Evolutionary conservation across 2,797 vertebrate genomes (phyloP).

Genomic region (Pogonophryne albipinna): DNA sequence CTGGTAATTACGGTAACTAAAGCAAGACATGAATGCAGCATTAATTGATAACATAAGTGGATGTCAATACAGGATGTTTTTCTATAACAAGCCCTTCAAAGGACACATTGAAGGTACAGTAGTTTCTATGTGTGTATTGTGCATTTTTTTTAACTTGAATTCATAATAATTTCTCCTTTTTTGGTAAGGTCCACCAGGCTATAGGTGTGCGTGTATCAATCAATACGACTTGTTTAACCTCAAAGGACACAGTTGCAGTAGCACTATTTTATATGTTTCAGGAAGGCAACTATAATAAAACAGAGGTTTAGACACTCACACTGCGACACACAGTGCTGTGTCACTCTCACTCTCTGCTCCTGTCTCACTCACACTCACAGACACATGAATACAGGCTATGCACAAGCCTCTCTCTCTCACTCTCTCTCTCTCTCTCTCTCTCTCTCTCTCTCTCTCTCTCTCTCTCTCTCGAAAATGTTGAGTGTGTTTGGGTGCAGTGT

Average conservation of each 20-base stretch:
- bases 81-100: background rate
- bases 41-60: background rate
- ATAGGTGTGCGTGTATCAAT: constrained; percentile 23
- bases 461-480: constrained; percentile 54
- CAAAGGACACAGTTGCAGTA: constrained; percentile 59
- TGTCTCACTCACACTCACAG: constrained; percentile 58
- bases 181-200: background rate
- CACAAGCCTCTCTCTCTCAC: constrained; percentile 15
- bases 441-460: too few species aligned
- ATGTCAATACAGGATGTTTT: background rate
- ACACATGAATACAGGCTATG: constrained; percentile 43
- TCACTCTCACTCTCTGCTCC: constrained; percentile 59
- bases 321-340: constrained; percentile 51
- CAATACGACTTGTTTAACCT: constrained; percentile 63
- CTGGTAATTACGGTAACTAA: background rate
- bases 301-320: constrained; percentile 59
- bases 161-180: background rate
- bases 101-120: background rate
- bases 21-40: background rate
- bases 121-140: background rate
- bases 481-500: constrained; percentile 73
- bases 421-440: too few species aligned
- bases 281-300: constrained; percentile 49
- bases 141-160: background rate
- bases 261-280: constrained; percentile 63